Percentiles rank a stretch among this genome's conserved stretches.
Evolutionary conservation across 2,113 vertebrate species (phyloP).

Genomic region (Tachycineta bicolor): DNA sequence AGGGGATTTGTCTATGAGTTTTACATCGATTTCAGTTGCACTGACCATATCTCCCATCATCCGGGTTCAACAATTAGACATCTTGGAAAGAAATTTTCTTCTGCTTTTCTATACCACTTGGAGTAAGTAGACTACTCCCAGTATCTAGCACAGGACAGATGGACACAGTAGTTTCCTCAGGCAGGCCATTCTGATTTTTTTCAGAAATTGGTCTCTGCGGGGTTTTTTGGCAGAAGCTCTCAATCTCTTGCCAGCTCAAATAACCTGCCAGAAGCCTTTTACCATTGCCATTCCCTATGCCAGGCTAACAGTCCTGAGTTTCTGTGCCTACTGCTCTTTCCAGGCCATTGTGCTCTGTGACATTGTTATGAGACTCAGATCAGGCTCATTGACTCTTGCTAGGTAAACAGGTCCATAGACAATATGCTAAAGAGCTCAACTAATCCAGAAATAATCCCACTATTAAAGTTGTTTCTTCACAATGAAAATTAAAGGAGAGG

Average conservation of each 20-base stretch:
- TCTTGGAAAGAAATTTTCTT: not conserved
- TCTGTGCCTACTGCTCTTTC: not conserved
- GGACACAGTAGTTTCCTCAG: not conserved
- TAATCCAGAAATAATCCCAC: not conserved
- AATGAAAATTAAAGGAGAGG: slow-evolving; percentile 2
- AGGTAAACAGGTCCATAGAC: slow-evolving; percentile 4
- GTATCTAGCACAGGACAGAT: not conserved
- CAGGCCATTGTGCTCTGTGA: not conserved
- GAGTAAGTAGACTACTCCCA: not conserved
- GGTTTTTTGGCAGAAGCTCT: not conserved
- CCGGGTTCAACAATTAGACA: not conserved
- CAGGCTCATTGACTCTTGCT: not conserved
- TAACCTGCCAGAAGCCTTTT: not conserved
- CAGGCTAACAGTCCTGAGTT: not conserved
- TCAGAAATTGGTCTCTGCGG: not conserved
- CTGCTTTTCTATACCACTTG: not conserved
- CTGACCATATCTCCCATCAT: not conserved
- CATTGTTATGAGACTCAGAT: not conserved
- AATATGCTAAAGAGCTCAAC: not conserved
- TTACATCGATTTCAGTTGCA: not conserved
- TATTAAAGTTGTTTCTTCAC: not conserved
- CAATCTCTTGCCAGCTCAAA: not conserved
- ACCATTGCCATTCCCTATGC: not conserved
- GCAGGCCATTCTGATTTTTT: not conserved
- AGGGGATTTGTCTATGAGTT: not conserved